Conservation (phyloP, 2,797 vertebrate genomes). For the Scomberomorus guttatus region DNA sequence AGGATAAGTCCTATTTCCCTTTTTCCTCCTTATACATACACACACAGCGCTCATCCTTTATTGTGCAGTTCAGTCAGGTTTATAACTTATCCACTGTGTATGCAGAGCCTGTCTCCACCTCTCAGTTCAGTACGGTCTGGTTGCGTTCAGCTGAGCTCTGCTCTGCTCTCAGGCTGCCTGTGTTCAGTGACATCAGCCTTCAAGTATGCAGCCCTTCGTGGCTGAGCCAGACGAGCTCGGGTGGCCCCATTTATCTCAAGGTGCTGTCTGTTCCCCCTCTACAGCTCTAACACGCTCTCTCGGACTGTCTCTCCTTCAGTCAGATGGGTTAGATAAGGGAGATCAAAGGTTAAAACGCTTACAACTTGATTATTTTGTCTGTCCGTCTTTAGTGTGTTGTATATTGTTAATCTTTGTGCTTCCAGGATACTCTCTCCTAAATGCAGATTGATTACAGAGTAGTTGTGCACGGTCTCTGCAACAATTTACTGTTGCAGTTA, state of each 20-base stretch:
- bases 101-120: constrained; percentile 30
- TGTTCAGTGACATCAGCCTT: constrained; percentile 81
- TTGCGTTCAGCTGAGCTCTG: constrained; percentile 51
- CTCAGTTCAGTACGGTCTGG: constrained; percentile 23
- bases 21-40: background rate
- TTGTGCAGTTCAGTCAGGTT: constrained; percentile 38
- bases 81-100: constrained; percentile 22
- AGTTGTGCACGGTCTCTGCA: background rate
- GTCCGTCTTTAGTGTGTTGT: constrained; percentile 16
- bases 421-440: constrained; percentile 2
- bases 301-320: constrained; percentile 12
- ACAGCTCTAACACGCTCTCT: background rate
- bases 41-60: constrained; percentile 13
- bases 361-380: constrained; percentile 22
- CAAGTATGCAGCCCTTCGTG: constrained; percentile 78
- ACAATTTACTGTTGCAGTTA: background rate
- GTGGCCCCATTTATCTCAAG: constrained; percentile 72
- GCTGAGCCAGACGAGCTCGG: constrained; percentile 59
- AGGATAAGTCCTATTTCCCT: constrained; percentile 13
- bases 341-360: constrained; percentile 56
- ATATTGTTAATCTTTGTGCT: constrained; percentile 9
- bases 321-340: constrained; percentile 28
- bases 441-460: constrained; percentile 17
- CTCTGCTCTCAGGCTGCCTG: constrained; percentile 58
- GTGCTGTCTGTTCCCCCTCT: constrained; percentile 56